Base-by-base conservation (phyloP, 2,797 vertebrate genomes). In the Spondyliosoma cantharus region DNA sequence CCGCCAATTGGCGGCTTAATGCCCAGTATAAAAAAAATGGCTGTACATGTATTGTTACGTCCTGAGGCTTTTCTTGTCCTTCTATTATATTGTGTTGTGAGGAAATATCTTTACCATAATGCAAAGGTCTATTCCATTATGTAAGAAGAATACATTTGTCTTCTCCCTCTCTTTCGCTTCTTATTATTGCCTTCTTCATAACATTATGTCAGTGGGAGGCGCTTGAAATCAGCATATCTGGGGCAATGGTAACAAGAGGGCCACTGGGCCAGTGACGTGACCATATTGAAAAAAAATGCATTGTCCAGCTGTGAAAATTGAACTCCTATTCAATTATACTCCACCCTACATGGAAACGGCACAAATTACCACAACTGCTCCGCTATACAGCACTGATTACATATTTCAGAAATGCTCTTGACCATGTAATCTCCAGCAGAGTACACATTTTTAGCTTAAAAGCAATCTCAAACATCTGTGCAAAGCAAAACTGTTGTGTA, bases 91-190 rank as follows among this genome's bases (percentile, higher is more conserved):
- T 60, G 13, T 56, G 29, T 59, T 48, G 11, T 29, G 27, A 62
- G 56, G 45, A 68, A 81, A 71, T 58, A 45, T 13, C 37, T 80
- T 85, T 75, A 71, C 42, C 58, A 73, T 68, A 73, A 81, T 53
- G 16, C 65, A 54, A 66, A 1, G 49, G 11, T 69, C 29, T 50
- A 15, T 20, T 68, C 61, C 37, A 16, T 84, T 77, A 74, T 76
- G 59, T 70, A 67, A 63, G 43, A 77, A 65, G 32, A 87, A 80
- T 67, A 48, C 27, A 61, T 77, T 71, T 67, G 19, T 72, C 24
- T 63, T 57, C 25, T 65, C 17, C 16, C 9, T 57, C 11, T 53
- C 22, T 17, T 83, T 43, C 37, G 17, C 57, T 3, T 61, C 52
- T 79, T 63, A 29, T 84, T 66, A 61, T 72, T 3, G 0, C 59